Evolutionary conservation across 2,888 invertebrate species (phyloP).

Genomic region (Xylota sylvarum): DNA sequence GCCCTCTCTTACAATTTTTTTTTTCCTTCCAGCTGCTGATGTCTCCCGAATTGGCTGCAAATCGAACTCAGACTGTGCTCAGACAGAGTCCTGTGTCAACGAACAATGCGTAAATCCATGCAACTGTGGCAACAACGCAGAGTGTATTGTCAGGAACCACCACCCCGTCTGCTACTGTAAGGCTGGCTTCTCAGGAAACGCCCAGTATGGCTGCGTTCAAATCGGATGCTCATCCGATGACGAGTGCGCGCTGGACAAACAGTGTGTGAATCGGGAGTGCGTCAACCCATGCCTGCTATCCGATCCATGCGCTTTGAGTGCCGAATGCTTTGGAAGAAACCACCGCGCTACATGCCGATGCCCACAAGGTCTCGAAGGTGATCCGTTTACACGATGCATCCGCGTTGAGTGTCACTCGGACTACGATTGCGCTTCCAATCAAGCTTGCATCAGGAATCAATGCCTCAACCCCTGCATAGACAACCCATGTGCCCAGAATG

Average conservation of each 20-base stretch:
- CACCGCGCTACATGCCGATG: slow-evolving; percentile 94
- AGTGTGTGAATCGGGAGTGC: slow-evolving; percentile 93
- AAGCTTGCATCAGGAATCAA: slow-evolving; percentile 89
- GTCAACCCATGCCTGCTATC: slow-evolving; percentile 92
- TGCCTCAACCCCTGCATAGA: slow-evolving; percentile 92
- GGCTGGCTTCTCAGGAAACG: slow-evolving; percentile 93
- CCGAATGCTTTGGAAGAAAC: slow-evolving; percentile 92
- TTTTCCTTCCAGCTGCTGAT: slow-evolving; percentile 85
- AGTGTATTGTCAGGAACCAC: slow-evolving; percentile 93
- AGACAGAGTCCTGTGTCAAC: slow-evolving; percentile 93
- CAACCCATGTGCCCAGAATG: slow-evolving; percentile 93
- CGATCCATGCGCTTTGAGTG: slow-evolving; percentile 93
- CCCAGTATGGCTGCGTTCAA: slow-evolving; percentile 92
- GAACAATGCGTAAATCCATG: slow-evolving; percentile 93
- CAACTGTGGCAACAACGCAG: slow-evolving; percentile 93
- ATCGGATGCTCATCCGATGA: slow-evolving; percentile 93
- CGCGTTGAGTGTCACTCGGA: slow-evolving; percentile 92
- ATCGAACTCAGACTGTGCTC: slow-evolving; percentile 92
- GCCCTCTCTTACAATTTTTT: neutral
- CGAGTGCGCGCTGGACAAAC: slow-evolving; percentile 92
- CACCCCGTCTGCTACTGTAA: slow-evolving; percentile 94
- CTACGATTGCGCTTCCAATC: slow-evolving; percentile 91
- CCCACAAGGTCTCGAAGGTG: slow-evolving; percentile 90
- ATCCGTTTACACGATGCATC: slow-evolving; percentile 92
- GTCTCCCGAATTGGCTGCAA: slow-evolving; percentile 89